These are phyloP conservation scores for Idaea biselata DNA, from an alignment of 2,888 invertebrate species.

Conservation along the genomic window DNA sequence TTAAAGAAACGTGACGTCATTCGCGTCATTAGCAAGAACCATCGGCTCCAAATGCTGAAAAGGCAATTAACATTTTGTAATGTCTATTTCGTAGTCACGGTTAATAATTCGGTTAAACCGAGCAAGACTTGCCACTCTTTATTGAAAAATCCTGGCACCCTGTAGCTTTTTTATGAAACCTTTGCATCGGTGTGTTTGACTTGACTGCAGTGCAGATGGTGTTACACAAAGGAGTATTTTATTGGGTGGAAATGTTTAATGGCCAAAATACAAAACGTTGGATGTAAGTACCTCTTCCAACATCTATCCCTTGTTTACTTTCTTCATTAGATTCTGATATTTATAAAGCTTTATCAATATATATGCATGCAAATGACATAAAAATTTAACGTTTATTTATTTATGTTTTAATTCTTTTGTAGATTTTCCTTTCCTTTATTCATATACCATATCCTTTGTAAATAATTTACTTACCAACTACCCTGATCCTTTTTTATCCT, in stretches of 20 bases:
- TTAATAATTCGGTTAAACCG: neutral
- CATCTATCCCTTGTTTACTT: too few species aligned
- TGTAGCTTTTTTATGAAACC: neutral
- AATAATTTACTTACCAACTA: too few species aligned
- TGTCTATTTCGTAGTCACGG: neutral
- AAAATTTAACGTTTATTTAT: too few species aligned
- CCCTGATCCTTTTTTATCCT: too few species aligned
- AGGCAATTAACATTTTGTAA: neutral
- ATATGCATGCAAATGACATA: too few species aligned
- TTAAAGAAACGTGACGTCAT: conserved; percentile 22
- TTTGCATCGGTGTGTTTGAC: neutral
- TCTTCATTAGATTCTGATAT: too few species aligned
- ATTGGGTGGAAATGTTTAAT: neutral
- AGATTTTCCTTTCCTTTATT: too few species aligned
- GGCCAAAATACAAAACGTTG: neutral
- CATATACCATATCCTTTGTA: too few species aligned
- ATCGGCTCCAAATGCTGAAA: neutral
- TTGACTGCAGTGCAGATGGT: neutral
- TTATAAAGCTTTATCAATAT: too few species aligned
- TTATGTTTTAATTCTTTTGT: too few species aligned
- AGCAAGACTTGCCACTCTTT: neutral
- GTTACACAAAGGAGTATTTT: neutral
- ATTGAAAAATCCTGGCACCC: neutral
- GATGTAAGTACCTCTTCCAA: too few species aligned
- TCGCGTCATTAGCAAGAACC: conserved; percentile 2